Conservation (phyloP, 2,797 vertebrate genomes). For the Parauchenoglanis punctatus region DNA sequence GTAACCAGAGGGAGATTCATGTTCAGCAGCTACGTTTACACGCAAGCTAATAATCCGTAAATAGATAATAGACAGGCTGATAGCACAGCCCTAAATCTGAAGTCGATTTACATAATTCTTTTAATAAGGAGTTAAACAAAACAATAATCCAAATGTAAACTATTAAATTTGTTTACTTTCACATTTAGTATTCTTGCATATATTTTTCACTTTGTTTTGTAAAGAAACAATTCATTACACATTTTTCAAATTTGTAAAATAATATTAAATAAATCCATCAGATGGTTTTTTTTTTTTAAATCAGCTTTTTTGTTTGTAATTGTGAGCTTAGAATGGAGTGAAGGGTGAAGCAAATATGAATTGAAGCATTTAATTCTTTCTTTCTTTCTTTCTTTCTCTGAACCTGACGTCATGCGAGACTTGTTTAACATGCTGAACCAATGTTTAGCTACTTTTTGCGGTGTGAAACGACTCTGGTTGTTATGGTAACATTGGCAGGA, state of each 20-base stretch:
- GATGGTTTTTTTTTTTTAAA: background rate
- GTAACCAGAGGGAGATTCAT: conserved; percentile 53
- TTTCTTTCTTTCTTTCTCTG: background rate
- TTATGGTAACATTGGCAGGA: conserved; percentile 12
- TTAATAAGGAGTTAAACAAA: background rate
- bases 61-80: background rate
- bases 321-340: background rate
- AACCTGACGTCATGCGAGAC: no score
- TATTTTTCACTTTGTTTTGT: background rate
- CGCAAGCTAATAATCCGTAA: background rate
- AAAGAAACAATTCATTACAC: background rate
- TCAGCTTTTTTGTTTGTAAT: no score
- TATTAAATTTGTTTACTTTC: background rate
- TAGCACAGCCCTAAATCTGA: no score
- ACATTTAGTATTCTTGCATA: background rate
- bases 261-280: no score
- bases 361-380: background rate
- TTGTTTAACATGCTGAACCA: background rate
- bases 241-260: background rate
- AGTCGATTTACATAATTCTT: background rate
- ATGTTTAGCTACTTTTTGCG: background rate
- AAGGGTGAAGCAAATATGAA: background rate
- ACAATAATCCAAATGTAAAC: background rate
- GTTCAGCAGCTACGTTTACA: background rate
- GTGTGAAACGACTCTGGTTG: conserved; percentile 7